Base-by-base conservation (phyloP, 2,888 invertebrate species). In the Hirudinaria manillensis region DNA sequence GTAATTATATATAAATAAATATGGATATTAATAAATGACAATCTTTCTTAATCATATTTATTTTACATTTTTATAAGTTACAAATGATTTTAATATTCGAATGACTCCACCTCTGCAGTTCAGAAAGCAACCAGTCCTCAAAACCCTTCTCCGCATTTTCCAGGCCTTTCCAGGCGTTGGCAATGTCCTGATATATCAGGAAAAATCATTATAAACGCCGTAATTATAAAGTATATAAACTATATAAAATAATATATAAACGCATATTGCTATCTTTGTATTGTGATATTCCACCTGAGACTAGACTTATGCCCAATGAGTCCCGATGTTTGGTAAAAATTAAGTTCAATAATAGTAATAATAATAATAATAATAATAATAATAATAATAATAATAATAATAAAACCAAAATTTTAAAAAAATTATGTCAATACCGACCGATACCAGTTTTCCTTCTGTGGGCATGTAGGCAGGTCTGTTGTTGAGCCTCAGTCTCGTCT, bases 391-490 rank as follows among this genome's bases (percentile, higher is more conserved):
- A 38, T 38, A 38, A 38, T 38, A 38, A 38, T 38, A 38, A 38
- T 38, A 38, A 38, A 6, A 38, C 3, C 10, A 38, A 38, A 6
- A 38, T 38, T 6, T 6, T 38, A 38, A 38, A 38, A 38, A 61
- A 61, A 27, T 2, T n/a, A 27, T 61, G 61, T 3, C 29, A 61
- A 21, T 29, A 89, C 91, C 88, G 87, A 92, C 92, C 82, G 94
- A 93, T 80, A 99, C 94, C 90, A 96, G 94, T 88, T 98, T 99
- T 83, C 99, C 99, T 88, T 99, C 98, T 77, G 95, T 95, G 80
- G 99, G 99, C 91, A 99, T 92, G 87, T 98, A 99, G 55, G 99
- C 98, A 75, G 99, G 99, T 83, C 99, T 90, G 88, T 99, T 99
- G 85, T 94, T 95, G 81, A 99, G 89, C 83, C 99, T 91, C 83